These are phyloP conservation scores for Ips nitidus DNA, from an alignment of 1,140 invertebrate genomes.

Conservation along the genomic window DNA sequence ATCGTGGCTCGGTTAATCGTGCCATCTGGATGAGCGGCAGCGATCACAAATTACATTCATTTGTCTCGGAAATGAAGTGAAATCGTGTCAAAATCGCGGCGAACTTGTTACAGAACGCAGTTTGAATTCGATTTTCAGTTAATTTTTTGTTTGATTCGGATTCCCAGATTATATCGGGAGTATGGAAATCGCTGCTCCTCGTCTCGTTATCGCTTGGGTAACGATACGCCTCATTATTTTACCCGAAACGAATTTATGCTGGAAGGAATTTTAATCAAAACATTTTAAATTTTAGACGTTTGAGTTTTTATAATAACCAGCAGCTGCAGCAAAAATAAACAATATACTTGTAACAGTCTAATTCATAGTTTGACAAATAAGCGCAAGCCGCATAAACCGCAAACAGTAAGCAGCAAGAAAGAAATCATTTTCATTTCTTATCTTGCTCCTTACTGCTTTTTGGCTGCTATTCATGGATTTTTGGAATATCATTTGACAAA, in stretches of 20 bases:
- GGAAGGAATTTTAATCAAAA: conserved; percentile 4
- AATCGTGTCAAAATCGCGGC: conserved; percentile 52
- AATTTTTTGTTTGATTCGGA: conserved; percentile 30
- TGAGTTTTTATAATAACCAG: too few species aligned
- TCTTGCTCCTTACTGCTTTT: too few species aligned
- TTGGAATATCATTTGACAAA: too few species aligned
- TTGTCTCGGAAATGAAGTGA: conserved; percentile 52
- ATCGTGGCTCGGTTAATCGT: conserved; percentile 37
- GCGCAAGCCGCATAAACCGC: too few species aligned
- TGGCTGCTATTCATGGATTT: too few species aligned
- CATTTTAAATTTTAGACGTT: background rate
- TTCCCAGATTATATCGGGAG: conserved; percentile 15
- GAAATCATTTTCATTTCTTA: too few species aligned
- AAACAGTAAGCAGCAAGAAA: too few species aligned
- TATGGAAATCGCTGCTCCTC: conserved; percentile 18
- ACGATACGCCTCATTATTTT: conserved; percentile 34
- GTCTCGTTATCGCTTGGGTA: conserved; percentile 19
- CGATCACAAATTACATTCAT: conserved; percentile 52
- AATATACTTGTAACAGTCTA: too few species aligned
- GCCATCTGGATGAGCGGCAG: conserved; percentile 44
- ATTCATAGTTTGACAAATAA: too few species aligned
- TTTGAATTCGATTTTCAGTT: conserved; percentile 29
- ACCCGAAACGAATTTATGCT: background rate
- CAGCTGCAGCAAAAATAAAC: too few species aligned
- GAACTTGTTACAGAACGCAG: conserved; percentile 45